Evolutionary conservation across 1,140 invertebrate species (phyloP).

Genomic region (Saccostrea glomerata): DNA sequence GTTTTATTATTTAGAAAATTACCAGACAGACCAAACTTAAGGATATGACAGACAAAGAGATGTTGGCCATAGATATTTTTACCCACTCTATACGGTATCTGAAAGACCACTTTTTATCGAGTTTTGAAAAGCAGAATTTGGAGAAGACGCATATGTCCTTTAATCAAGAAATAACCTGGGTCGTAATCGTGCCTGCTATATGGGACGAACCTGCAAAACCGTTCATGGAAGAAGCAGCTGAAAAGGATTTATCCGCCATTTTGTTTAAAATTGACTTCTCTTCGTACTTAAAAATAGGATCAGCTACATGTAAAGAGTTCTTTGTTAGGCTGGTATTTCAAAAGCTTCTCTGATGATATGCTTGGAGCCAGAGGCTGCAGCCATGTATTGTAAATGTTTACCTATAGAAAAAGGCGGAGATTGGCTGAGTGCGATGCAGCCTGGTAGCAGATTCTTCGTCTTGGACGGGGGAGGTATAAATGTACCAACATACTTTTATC

Average conservation of each 20-base stretch:
- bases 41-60: background rate
- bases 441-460: slow-evolving; percentile 50
- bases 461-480: slow-evolving; percentile 56
- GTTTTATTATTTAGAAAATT: background rate
- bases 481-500: too few species aligned
- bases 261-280: too few species aligned
- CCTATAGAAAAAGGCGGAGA: slow-evolving; percentile 44
- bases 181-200: background rate
- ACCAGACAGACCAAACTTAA: background rate
- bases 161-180: background rate
- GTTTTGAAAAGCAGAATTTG: background rate
- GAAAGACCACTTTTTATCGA: background rate
- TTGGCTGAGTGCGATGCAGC: background rate
- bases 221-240: slow-evolving; percentile 13
- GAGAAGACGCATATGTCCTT: background rate
- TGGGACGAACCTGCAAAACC: slow-evolving; percentile 14
- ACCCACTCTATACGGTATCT: background rate
- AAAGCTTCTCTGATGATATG: slow-evolving; percentile 3
- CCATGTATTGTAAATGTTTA: slow-evolving; percentile 53
- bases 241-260: background rate
- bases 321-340: too few species aligned
- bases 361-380: slow-evolving; percentile 58
- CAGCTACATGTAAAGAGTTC: too few species aligned
- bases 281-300: too few species aligned
- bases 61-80: background rate